phyloP scores from a whole-genome alignment of 2,888 invertebrate species.

The Sminthurinus aureus region DNA sequence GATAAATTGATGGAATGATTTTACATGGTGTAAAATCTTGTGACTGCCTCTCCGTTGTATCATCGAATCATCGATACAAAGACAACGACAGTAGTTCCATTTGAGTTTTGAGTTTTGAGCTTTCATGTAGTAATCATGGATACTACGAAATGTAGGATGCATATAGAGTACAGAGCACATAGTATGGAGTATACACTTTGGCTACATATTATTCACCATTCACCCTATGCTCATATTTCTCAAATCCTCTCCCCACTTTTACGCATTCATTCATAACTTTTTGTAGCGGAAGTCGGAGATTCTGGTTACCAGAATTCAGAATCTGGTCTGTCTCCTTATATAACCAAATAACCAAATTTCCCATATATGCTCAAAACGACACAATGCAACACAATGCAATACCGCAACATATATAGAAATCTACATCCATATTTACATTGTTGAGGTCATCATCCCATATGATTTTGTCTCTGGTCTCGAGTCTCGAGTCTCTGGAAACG shows the following conservation, averaged over 20 bases:
- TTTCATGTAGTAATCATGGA: no score
- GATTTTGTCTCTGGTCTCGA: not conserved
- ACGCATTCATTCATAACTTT: conserved; percentile 59
- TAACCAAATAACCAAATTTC: not conserved
- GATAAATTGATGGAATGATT: no score
- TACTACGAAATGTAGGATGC: no score
- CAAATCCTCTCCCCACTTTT: conserved; percentile 1
- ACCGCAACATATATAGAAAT: not conserved
- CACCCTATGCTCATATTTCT: not conserved
- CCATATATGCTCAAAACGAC: not conserved
- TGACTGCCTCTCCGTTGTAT: no score
- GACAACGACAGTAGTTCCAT: no score
- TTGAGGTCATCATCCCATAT: not conserved
- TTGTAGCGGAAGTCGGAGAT: conserved; percentile 59
- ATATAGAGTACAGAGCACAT: no score
- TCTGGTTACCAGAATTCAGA: conserved; percentile 58
- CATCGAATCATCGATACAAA: no score
- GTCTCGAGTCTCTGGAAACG: not conserved
- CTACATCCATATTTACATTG: not conserved
- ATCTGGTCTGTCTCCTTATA: not conserved
- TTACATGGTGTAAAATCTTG: no score
- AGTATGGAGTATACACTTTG: no score
- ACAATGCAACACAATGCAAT: not conserved
- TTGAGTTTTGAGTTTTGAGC: no score
- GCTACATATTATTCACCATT: no score